Evolutionary conservation across 2,113 vertebrate genomes (phyloP).

Genomic region (Gymnogyps californianus): DNA sequence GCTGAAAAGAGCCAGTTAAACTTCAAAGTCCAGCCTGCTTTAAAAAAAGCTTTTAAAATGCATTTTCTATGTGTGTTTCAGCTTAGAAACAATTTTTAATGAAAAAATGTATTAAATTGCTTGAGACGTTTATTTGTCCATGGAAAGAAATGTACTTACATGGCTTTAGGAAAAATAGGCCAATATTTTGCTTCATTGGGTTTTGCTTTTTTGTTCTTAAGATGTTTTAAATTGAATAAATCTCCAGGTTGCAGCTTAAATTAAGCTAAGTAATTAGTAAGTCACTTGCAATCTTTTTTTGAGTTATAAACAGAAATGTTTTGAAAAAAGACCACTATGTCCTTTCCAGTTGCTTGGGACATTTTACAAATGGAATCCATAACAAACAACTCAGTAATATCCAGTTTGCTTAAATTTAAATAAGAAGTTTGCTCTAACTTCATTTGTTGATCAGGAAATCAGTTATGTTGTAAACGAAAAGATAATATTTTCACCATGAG

Average conservation of each 20-base stretch:
- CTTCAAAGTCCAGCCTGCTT: neutral
- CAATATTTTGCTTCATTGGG: neutral
- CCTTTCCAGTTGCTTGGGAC: neutral
- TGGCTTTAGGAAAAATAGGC: neutral
- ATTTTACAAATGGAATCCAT: neutral
- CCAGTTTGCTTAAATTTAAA: neutral
- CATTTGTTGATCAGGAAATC: neutral
- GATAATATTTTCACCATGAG: neutral
- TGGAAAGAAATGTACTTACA: neutral
- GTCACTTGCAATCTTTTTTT: neutral
- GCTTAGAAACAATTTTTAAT: neutral
- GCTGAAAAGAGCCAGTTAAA: neutral
- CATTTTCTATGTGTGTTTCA: neutral
- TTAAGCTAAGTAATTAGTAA: neutral
- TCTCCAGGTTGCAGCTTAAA: neutral
- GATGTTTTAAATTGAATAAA: neutral
- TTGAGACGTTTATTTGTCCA: neutral
- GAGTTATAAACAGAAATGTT: neutral
- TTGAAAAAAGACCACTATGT: rapidly evolving
- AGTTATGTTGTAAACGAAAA: neutral
- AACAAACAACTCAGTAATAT: neutral
- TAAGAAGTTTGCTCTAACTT: neutral
- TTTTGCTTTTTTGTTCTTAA: neutral
- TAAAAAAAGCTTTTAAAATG: neutral
- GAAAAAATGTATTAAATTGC: neutral